These are phyloP conservation scores for Cyphomyrus discorhynchus DNA, from an alignment of 2,113 vertebrate species.

Conservation along the genomic window DNA sequence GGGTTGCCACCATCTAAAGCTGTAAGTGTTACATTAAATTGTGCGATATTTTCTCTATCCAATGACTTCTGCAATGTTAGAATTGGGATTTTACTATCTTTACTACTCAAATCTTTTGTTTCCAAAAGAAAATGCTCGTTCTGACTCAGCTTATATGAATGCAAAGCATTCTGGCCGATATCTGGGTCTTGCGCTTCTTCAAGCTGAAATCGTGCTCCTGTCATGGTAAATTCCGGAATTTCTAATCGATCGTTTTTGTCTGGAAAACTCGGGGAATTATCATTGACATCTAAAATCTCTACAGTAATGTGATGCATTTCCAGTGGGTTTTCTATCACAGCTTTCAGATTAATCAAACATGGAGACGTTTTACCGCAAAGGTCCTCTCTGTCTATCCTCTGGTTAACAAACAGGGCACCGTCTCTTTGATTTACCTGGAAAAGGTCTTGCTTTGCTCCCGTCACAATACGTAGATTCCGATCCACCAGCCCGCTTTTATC, in stretches of 20 bases:
- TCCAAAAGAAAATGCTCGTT: conserved; percentile 48
- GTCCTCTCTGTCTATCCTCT: conserved; percentile 43
- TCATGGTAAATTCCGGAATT: conserved; percentile 8
- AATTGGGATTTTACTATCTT: conserved; percentile 18
- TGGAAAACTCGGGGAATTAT: conserved; percentile 51
- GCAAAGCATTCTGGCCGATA: conserved; percentile 11
- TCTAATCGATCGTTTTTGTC: conserved; percentile 8
- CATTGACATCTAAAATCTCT: conserved; percentile 71
- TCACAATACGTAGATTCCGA: conserved; percentile 51
- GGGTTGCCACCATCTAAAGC: conserved; percentile 33
- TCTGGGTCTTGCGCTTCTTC: conserved; percentile 23
- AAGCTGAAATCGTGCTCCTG: conserved; percentile 10
- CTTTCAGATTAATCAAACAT: conserved; percentile 63
- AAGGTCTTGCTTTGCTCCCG: conserved; percentile 37
- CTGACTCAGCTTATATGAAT: conserved; percentile 17
- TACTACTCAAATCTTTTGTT: background rate
- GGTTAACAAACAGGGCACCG: conserved; percentile 52
- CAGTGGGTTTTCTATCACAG: conserved; percentile 67
- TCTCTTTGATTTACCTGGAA: conserved; percentile 54
- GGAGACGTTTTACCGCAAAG: conserved; percentile 42
- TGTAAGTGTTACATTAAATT: conserved; percentile 3
- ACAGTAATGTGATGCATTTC: conserved; percentile 69
- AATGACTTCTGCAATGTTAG: conserved; percentile 22
- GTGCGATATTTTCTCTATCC: conserved; percentile 20
- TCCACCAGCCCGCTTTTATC: conserved; percentile 36